phyloP scores from a whole-genome alignment of 2,113 vertebrate species.

The Orycteropus afer region DNA sequence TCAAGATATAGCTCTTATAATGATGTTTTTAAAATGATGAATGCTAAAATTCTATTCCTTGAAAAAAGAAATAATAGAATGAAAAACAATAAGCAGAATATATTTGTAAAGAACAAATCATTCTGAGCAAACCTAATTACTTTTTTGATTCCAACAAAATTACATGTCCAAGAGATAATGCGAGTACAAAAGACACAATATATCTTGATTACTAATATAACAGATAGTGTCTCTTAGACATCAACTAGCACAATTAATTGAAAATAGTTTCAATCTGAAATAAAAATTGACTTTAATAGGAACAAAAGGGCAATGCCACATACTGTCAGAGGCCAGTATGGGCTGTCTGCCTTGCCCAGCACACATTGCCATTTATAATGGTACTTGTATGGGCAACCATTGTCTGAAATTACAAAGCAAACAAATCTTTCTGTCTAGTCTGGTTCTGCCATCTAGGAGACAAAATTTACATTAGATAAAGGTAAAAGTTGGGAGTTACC shows the following conservation, averaged over 20 bases:
- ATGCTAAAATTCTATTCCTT: neutral
- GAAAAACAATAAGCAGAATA: conserved; percentile 46
- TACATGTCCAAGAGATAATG: conserved; percentile 53
- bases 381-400: neutral
- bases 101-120: conserved; percentile 65
- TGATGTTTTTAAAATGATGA: conserved; percentile 15
- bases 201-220: conserved; percentile 64
- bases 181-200: conserved; percentile 52
- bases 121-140: conserved; percentile 63
- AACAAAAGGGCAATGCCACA: conserved; percentile 42
- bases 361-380: neutral
- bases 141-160: conserved; percentile 51
- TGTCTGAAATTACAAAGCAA: conserved; percentile 35
- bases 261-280: conserved; percentile 47
- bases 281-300: conserved; percentile 42
- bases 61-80: conserved; percentile 51
- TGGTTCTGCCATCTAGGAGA: neutral
- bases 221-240: conserved; percentile 58
- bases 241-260: conserved; percentile 66
- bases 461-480: neutral
- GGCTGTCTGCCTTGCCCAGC: neutral
- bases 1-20: neutral
- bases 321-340: neutral
- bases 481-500: neutral
- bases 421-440: neutral